These are phyloP conservation scores for Distichodus sexfasciatus DNA, from an alignment of 2,797 vertebrate genomes.

Conservation along the genomic window DNA sequence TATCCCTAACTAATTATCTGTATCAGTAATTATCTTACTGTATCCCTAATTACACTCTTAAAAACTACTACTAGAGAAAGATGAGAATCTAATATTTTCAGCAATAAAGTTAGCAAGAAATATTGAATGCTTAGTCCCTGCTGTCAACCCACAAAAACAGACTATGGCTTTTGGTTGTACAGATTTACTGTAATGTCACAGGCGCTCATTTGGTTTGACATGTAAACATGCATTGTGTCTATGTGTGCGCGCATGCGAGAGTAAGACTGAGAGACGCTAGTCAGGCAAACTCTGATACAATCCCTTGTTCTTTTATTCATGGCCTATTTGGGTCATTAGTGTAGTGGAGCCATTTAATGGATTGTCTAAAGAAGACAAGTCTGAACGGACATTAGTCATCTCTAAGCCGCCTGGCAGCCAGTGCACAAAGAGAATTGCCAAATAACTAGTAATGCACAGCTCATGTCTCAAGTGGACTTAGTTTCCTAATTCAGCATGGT, in stretches of 20 bases:
- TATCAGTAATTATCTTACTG: too few relatives aligned
- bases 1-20: too few relatives aligned
- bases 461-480: neutral
- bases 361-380: conserved; percentile 2
- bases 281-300: conserved; percentile 35
- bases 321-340: conserved; percentile 43
- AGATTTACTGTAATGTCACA: neutral
- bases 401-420: conserved; percentile 28
- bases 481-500: conserved; percentile 14
- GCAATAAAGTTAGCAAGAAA: too few relatives aligned
- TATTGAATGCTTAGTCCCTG: too few relatives aligned
- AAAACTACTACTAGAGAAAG: too few relatives aligned
- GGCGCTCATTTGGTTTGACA: conserved; percentile 11
- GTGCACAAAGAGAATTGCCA: conserved; percentile 4
- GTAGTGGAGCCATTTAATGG: conserved; percentile 28
- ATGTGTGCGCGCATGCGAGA: neutral
- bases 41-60: too few relatives aligned
- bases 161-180: neutral
- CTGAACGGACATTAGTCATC: conserved; percentile 42
- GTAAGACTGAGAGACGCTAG: conserved; percentile 6
- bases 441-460: conserved; percentile 25
- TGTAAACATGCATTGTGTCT: neutral
- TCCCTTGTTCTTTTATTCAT: conserved; percentile 48
- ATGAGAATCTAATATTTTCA: too few relatives aligned
- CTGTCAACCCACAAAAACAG: too few relatives aligned